A percentile compares a stretch with the other conserved stretches of the same genome.
Conservation (phyloP, 2,797 vertebrate species). For the Limosa lapponica region DNA sequence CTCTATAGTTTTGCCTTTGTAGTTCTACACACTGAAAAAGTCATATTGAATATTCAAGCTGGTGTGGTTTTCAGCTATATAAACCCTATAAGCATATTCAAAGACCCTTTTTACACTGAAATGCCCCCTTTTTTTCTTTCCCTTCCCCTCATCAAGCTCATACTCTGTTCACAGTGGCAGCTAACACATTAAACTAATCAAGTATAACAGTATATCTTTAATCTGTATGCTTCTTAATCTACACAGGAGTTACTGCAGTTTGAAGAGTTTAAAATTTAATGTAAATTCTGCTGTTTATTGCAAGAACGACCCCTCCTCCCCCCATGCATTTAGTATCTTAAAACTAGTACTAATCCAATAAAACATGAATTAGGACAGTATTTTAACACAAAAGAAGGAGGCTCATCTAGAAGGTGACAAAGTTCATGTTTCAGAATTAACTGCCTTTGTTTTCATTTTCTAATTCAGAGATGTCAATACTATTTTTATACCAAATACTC, state of each 20-base stretch:
- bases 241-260: not conserved
- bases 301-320: not conserved
- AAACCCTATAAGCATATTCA: not conserved
- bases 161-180: not conserved
- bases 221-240: not conserved
- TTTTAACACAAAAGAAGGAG: not conserved
- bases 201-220: not conserved
- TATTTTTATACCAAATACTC: not conserved
- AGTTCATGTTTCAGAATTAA: not conserved
- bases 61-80: not conserved
- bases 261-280: not conserved
- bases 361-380: not conserved
- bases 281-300: not conserved
- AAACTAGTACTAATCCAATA: not conserved
- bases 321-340: not conserved
- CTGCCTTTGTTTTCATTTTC: not conserved
- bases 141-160: not conserved
- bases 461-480: not conserved
- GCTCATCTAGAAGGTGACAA: not conserved
- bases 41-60: not conserved
- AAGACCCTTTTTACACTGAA: not conserved
- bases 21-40: not conserved
- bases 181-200: not conserved
- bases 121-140: not conserved
- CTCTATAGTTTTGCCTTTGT: not conserved